Percentiles rank a stretch among this genome's conserved stretches.
Conservation (phyloP, 2,888 invertebrate genomes). For the Tachina fera region DNA sequence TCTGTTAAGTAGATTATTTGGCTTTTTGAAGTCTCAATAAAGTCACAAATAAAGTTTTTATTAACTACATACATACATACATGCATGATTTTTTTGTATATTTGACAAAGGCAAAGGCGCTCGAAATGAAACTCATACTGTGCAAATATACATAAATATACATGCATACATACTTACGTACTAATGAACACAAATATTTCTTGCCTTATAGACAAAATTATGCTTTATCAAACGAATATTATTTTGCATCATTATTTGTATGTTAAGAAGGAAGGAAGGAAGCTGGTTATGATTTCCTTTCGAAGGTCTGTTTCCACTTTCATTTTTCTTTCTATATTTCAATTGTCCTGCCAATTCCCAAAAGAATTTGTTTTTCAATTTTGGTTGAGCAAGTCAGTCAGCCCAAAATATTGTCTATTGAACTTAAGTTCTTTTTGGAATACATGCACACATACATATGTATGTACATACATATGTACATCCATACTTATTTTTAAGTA, state of each 20-base stretch:
- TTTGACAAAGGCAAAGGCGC: too few species aligned
- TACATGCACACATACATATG: too few species aligned
- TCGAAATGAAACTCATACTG: background rate
- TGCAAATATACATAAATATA: background rate
- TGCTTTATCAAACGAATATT: too few species aligned
- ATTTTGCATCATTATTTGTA: background rate
- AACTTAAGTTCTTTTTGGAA: background rate
- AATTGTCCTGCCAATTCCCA: constrained; percentile 17
- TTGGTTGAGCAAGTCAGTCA: background rate
- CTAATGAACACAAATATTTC: too few species aligned
- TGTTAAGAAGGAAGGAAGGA: background rate
- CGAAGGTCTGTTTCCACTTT: background rate
- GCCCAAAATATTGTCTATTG: constrained; percentile 26
- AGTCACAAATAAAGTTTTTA: background rate
- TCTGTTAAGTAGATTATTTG: constrained; percentile 25
- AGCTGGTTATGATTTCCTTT: background rate
- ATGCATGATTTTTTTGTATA: too few species aligned
- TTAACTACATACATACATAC: too few species aligned
- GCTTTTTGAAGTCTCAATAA: constrained; percentile 40
- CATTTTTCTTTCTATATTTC: background rate
- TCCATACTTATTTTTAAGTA: background rate
- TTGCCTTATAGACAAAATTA: too few species aligned
- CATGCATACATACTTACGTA: too few species aligned
- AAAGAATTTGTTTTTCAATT: constrained; percentile 26
- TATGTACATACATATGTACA: too few species aligned